Conservation (phyloP, 2,113 vertebrate species). For the Tricholaema leucomelas region DNA sequence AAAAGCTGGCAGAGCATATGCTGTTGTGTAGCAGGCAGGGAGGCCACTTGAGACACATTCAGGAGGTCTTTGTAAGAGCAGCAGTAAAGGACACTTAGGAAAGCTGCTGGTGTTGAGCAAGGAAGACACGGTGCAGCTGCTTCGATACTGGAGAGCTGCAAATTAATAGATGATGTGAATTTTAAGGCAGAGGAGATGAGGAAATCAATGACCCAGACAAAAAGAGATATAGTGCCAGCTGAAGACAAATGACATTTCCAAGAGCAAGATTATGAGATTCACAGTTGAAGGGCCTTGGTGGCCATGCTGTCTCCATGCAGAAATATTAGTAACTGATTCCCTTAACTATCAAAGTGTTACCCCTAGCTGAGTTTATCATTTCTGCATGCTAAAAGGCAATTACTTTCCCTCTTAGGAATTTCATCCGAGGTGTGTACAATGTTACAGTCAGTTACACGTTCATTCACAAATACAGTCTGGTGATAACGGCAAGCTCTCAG, state of each 20-base stretch:
- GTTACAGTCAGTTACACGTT: background rate
- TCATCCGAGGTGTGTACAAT: background rate
- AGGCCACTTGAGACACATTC: slow-evolving; percentile 31
- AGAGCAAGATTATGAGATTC: slow-evolving; percentile 16
- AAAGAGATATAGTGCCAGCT: slow-evolving; percentile 45
- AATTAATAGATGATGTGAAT: slow-evolving; percentile 24
- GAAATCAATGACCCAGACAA: slow-evolving; percentile 61
- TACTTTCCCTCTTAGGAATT: slow-evolving; percentile 23
- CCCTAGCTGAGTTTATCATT: background rate
- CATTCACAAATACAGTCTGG: background rate
- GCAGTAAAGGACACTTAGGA: slow-evolving; percentile 48
- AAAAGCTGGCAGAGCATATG: slow-evolving; percentile 35
- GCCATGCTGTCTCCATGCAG: background rate
- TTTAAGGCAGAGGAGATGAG: slow-evolving; percentile 57
- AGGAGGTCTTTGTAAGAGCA: slow-evolving; percentile 32
- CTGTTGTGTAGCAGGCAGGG: slow-evolving; percentile 5
- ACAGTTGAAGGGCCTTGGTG: background rate
- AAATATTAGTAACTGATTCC: slow-evolving; percentile 23
- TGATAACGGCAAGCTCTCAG: background rate
- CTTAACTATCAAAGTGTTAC: slow-evolving; percentile 24
- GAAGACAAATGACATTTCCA: slow-evolving; percentile 55
- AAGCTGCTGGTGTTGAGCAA: slow-evolving; percentile 32
- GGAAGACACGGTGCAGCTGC: slow-evolving; percentile 22
- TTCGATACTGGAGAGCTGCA: background rate
- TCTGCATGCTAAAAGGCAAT: slow-evolving; percentile 25